Percentiles rank a stretch among this genome's conserved stretches.
Evolutionary conservation across 1,140 invertebrate species (phyloP).

Genomic region (Drosophila murphyi): DNA sequence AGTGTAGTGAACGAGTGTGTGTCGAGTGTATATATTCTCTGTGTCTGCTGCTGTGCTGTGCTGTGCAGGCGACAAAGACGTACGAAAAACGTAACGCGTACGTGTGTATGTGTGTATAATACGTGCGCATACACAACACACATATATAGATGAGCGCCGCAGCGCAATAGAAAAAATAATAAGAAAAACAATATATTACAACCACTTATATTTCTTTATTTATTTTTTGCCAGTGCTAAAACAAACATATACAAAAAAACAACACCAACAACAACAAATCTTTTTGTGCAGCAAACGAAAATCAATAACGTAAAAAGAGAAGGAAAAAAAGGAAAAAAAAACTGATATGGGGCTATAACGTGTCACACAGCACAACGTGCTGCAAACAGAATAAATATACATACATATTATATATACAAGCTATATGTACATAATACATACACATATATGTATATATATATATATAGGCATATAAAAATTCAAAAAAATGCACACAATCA

Average conservation of each 20-base stretch:
- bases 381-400: conserved; percentile 18
- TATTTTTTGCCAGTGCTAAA: conserved; percentile 55
- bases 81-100: conserved; percentile 43
- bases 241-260: conserved; percentile 18
- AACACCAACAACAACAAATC: conserved; percentile 13
- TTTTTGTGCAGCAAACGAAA: conserved; percentile 50
- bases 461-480: neutral
- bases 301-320: conserved; percentile 61
- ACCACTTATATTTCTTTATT: conserved; percentile 26
- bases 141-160: conserved; percentile 46
- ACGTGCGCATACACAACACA: conserved; percentile 9
- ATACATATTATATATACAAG: neutral
- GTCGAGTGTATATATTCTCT: conserved; percentile 21
- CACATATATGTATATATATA: conserved; percentile 31
- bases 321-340: conserved; percentile 40
- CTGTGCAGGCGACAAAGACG: conserved; percentile 39
- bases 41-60: conserved; percentile 2
- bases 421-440: conserved; percentile 29
- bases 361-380: conserved; percentile 12
- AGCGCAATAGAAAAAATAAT: conserved; percentile 70
- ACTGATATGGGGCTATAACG: conserved; percentile 16
- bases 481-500: conserved; percentile 32
- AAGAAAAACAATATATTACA: conserved; percentile 44
- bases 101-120: conserved; percentile 44
- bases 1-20: conserved; percentile 5